phyloP scores from a whole-genome alignment of 2,113 vertebrate genomes.

The Epinephelus lanceolatus region DNA sequence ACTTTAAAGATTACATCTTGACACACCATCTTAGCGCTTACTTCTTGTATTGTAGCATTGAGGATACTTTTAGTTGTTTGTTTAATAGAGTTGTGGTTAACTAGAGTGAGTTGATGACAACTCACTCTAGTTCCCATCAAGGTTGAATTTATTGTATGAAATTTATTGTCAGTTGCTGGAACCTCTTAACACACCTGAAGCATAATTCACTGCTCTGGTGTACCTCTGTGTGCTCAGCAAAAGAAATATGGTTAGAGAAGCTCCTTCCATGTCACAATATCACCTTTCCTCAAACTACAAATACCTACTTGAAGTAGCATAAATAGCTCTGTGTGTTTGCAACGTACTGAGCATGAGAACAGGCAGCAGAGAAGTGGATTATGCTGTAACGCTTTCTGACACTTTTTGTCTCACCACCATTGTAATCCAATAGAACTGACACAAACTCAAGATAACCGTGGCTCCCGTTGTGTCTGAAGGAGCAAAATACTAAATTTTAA shows the following conservation, averaged over 20 bases:
- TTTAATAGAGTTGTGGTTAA: conserved; percentile 1
- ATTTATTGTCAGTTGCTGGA: neutral
- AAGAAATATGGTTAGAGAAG: neutral
- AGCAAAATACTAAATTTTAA: neutral
- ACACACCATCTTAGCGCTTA: neutral
- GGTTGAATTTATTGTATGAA: neutral
- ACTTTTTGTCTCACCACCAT: neutral
- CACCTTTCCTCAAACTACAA: neutral
- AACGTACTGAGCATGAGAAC: neutral
- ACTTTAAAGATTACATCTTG: conserved; percentile 5
- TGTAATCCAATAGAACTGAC: conserved; percentile 25
- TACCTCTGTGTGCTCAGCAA: neutral
- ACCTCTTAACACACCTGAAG: conserved; percentile 5
- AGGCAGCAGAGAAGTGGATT: neutral
- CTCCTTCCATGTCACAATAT: neutral
- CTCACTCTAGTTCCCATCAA: conserved; percentile 7
- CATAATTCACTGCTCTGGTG: neutral
- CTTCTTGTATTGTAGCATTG: neutral
- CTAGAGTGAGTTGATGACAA: neutral
- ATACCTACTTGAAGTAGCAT: neutral
- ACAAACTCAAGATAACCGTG: conserved; percentile 12
- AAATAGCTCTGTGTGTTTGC: neutral
- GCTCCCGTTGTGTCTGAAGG: neutral
- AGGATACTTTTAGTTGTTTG: neutral
- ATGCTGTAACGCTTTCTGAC: conserved; percentile 1